These are phyloP conservation scores for Mya arenaria DNA, from an alignment of 1,140 invertebrate species.

Conservation along the genomic window DNA sequence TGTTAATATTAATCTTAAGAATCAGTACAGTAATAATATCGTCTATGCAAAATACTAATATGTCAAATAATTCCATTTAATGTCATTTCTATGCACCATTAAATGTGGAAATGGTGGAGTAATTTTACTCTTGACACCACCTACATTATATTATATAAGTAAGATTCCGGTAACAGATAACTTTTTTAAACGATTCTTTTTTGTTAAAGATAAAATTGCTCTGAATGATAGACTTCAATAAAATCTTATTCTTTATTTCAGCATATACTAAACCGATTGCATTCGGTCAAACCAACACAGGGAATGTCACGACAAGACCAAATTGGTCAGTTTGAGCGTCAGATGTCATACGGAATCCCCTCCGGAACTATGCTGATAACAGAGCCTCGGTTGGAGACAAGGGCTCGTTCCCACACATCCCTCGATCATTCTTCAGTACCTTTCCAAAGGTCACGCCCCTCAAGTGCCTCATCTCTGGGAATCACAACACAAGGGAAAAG, in stretches of 20 bases:
- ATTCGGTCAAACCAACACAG: constrained; percentile 70
- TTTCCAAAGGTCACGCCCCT: constrained; percentile 43
- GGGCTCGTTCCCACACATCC: constrained; percentile 20
- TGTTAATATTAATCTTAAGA: too few species aligned
- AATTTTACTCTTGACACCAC: too few species aligned
- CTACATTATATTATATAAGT: too few species aligned
- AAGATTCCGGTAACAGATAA: not conserved
- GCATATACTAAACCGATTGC: constrained; percentile 75
- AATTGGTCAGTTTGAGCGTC: constrained; percentile 63
- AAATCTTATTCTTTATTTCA: constrained; percentile 55
- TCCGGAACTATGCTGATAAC: constrained; percentile 46
- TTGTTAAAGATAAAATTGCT: too few species aligned
- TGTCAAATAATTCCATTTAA: too few species aligned
- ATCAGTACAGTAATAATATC: too few species aligned
- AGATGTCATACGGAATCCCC: constrained; percentile 67
- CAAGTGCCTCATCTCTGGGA: not conserved
- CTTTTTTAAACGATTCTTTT: not conserved
- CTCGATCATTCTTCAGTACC: constrained; percentile 26
- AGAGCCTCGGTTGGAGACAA: constrained; percentile 8
- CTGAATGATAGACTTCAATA: too few species aligned
- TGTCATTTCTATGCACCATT: too few species aligned
- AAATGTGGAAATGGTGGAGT: too few species aligned
- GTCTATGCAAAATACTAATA: too few species aligned
- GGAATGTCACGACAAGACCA: constrained; percentile 67
- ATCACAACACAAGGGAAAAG: not conserved